Evolutionary conservation across 92 coral and sea anemone genomes (phyloP).

Genomic region (Isaurus tuberculatus): DNA sequence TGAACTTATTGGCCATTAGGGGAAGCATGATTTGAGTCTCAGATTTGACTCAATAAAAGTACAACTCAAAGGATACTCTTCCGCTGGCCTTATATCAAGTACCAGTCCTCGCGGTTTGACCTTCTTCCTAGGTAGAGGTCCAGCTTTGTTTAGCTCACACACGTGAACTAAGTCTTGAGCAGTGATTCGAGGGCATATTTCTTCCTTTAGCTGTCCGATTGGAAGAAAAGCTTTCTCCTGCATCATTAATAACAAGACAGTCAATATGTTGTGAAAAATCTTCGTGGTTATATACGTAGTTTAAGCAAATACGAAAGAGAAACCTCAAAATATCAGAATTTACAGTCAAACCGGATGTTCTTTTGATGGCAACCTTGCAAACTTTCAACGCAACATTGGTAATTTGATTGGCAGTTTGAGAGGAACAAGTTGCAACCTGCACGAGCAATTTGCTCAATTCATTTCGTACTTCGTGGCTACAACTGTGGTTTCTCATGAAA

Average conservation of each 20-base stretch:
- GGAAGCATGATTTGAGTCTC: no score
- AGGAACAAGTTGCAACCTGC: no score
- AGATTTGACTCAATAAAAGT: no score
- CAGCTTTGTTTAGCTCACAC: slow-evolving; percentile 71
- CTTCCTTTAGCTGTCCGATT: slow-evolving; percentile 79
- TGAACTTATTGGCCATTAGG: no score
- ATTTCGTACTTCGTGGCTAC: no score
- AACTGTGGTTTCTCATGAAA: no score
- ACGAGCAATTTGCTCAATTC: no score
- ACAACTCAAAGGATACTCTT: slow-evolving; percentile 89
- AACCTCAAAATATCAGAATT: neutral
- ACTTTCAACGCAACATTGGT: no score
- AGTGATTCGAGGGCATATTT: slow-evolving; percentile 88
- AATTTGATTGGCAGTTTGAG: no score
- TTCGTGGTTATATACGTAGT: no score
- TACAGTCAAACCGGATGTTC: no score
- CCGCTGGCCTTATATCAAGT: slow-evolving; percentile 88
- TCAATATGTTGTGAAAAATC: neutral
- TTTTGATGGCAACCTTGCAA: neutral
- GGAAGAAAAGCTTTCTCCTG: slow-evolving; percentile 93
- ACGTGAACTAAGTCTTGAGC: slow-evolving; percentile 86
- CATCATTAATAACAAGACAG: neutral
- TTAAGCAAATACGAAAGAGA: no score
- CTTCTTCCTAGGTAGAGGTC: slow-evolving; percentile 65
- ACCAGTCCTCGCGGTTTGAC: slow-evolving; percentile 85